A percentile compares a stretch with the other conserved stretches of the same genome.
Conservation (phyloP, 2,888 invertebrate species). For the Achlya flavicornis region DNA sequence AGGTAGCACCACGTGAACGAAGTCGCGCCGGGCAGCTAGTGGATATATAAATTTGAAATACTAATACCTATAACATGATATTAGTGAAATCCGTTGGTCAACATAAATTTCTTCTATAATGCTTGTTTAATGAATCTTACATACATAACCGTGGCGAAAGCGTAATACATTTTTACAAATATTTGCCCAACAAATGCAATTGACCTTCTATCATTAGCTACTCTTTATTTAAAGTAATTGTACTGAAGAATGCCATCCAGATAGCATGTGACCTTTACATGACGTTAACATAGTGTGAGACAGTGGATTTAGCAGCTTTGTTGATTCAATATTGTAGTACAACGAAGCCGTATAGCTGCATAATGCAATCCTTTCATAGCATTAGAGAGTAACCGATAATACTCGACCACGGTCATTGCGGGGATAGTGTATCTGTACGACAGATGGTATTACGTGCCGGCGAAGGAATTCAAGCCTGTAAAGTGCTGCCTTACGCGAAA, state of each 20-base stretch:
- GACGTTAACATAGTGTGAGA: constrained; percentile 40
- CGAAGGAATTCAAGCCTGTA: constrained; percentile 52
- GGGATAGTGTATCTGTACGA: constrained; percentile 29
- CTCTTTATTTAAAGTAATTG: too few relatives aligned
- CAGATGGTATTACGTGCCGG: constrained; percentile 44
- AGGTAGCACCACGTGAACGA: too few relatives aligned
- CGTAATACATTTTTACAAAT: constrained; percentile 47
- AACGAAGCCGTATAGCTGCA: constrained; percentile 59
- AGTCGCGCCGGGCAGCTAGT: too few relatives aligned
- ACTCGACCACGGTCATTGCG: constrained; percentile 54
- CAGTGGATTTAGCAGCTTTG: constrained; percentile 45
- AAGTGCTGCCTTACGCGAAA: constrained; percentile 54
- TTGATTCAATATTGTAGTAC: constrained; percentile 59
- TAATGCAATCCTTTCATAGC: constrained; percentile 69
- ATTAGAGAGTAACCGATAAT: constrained; percentile 58
- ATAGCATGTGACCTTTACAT: constrained; percentile 30
- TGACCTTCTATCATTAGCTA: neutral
- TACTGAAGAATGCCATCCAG: constrained; percentile 9
- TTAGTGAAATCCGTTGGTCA: constrained; percentile 23
- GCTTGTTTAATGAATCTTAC: constrained; percentile 58
- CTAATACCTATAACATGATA: too few relatives aligned
- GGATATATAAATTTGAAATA: too few relatives aligned
- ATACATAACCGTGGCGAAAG: constrained; percentile 59
- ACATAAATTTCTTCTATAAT: constrained; percentile 54
- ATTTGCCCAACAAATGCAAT: constrained; percentile 33